Evolutionary conservation across 64 coral and sea anemone genomes (phyloP), one percentile per base, ranked within the genome.

Genomic region (Cladopsammia gracilis): DNA sequence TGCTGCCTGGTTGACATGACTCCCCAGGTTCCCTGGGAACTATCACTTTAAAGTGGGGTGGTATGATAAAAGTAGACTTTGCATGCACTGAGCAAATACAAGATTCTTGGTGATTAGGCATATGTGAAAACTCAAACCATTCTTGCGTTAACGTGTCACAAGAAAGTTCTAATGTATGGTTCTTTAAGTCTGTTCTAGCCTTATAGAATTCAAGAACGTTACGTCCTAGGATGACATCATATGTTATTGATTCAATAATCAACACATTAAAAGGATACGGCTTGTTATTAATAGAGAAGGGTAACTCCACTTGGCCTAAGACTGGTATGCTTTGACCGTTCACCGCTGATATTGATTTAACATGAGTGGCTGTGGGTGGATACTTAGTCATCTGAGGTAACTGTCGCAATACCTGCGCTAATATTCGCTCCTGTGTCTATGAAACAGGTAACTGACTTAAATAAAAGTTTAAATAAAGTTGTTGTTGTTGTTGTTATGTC

Each of bases 211-310:
- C 34, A 16, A 91, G 76, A 50, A 91, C 83, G 45, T 91, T 78
- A 22, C 42, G 52, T 6, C 77, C 89, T 22, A 91, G 57, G 7
- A 83, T 91, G 0, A 83, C 52, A 70, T 91, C 89, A 73, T 91
- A 91, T 7, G 89, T 59, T 16, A 91, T 47, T 19, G 54, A 57
- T 26, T 83, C 66, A 24, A 78, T 78, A 18, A 91, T 69, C 10
- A 72, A 11, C 20, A 72, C 25, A 7, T 60, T 5, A 34, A 82
- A 71, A 44, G 78, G 77, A 60, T 83, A 91, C 3, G 51, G 20
- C 16, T 44, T 77, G 5, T 73, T 25, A 23, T 83, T 53, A 34
- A 91, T 83, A 9, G 66, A 10, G 34, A 82, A 12, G 13, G 89
- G 77, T 4, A 91, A 26, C 8, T 44, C 4, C 3, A 83, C 89